phyloP scores from a whole-genome alignment of 2,113 vertebrate species.

The Gnathonemus longibarbis region DNA sequence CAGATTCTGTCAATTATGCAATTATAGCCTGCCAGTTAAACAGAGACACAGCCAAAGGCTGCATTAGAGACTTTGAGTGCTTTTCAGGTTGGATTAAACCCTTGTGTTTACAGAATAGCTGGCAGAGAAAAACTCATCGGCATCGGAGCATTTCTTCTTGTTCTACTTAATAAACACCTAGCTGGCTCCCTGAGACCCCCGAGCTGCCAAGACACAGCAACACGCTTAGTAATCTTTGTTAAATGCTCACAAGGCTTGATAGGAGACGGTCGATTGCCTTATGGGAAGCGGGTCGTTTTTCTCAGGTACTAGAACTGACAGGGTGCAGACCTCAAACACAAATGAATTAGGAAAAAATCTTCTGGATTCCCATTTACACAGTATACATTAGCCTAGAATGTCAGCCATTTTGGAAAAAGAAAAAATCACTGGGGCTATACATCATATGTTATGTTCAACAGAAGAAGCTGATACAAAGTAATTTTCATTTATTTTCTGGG shows the following conservation, averaged over 20 bases:
- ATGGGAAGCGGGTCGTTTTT: not conserved
- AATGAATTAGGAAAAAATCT: not conserved
- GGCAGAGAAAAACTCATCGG: not conserved
- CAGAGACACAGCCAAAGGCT: not conserved
- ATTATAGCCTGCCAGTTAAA: not conserved
- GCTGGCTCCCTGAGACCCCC: not conserved
- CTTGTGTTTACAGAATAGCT: not conserved
- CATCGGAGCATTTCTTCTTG: not conserved
- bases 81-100: not conserved
- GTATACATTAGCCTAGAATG: not conserved
- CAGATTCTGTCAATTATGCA: not conserved
- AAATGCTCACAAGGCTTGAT: not conserved
- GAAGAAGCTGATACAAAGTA: not conserved
- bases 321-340: not conserved
- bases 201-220: not conserved
- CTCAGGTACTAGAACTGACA: not conserved
- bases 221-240: not conserved
- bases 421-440: not conserved
- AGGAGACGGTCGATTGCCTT: not conserved
- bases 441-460: not conserved
- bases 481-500: not conserved
- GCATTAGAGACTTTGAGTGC: not conserved
- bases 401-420: not conserved
- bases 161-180: constrained; percentile 9
- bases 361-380: not conserved